Evolutionary conservation across 1,140 invertebrate species (phyloP), one percentile per base, ranked within the genome.

Genomic region (Polypedilum pembai): DNA sequence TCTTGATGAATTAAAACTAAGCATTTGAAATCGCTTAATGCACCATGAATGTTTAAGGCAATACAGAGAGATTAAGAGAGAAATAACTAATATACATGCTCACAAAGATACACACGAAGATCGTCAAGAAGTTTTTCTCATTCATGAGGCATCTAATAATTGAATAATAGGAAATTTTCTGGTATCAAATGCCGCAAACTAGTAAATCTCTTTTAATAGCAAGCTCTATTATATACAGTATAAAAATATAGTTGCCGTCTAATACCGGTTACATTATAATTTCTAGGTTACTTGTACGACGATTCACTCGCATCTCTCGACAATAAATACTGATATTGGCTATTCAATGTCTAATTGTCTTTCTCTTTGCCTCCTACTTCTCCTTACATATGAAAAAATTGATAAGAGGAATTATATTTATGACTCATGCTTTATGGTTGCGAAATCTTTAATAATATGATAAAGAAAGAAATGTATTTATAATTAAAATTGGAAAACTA

Each of bases 231-330:
- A 69, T 56, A 56, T 69, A 69, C 65, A 69, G 20, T 21, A 69
- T 69, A 69, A 69, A 69, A 69, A 69, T 56, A n/a, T 21, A 69
- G 1, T 21, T 69, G 65, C 8, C 17, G 17, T 20, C 7, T 69
- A 69, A 69, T 69, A 69, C 65, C 65, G 65, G 65, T 69, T 69
- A 18, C 10, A 66, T 45, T 45, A n/a, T 33, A 33, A 33, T 69
- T 69, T 69, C 65, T 69, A 69, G 65, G 65, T 69, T 69, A 69
- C 65, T 69, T 69, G 45, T n/a, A 56, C 45, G 45, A 56, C 45
- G 45, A 56, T 12, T 56, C 45, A n/a, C 45, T n/a, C 24, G 24
- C 24, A 33, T 33, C 24, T 56, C 45, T 56, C n/a, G n/a, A 56
- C 45, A n/a, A 56, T 56, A 56, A 56, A 56, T 56, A 56, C 15